Percentiles rank a stretch among this genome's conserved stretches.
phyloP scores from a whole-genome alignment of 1,140 invertebrate genomes.

The Drosophila suzukii region DNA sequence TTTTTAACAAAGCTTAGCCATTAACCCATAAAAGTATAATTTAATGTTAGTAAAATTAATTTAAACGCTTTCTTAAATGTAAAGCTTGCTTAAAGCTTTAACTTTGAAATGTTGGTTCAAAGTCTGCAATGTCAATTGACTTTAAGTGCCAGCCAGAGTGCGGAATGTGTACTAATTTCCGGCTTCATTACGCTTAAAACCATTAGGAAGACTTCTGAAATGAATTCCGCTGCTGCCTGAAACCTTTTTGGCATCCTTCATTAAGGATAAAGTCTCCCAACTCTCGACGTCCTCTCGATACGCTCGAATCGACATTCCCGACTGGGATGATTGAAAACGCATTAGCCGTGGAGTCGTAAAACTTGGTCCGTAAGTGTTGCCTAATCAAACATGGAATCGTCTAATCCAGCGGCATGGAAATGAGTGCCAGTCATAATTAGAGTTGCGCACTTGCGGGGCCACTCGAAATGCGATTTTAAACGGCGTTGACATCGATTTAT shows the following conservation, averaged over 20 bases:
- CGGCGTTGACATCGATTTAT: constrained; percentile 73
- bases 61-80: too few relatives aligned
- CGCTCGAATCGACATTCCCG: constrained; percentile 32
- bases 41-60: too few relatives aligned
- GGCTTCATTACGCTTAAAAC: constrained; percentile 75
- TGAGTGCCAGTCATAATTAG: constrained; percentile 56
- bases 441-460: constrained; percentile 45
- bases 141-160: constrained; percentile 82
- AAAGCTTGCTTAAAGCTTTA: too few relatives aligned
- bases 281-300: constrained; percentile 18
- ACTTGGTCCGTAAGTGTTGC: constrained; percentile 36
- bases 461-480: constrained; percentile 68
- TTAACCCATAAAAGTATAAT: too few relatives aligned
- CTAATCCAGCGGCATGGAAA: constrained; percentile 11
- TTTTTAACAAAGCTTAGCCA: too few relatives aligned
- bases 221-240: constrained; percentile 33
- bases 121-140: neutral
- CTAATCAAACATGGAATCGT: constrained; percentile 56
- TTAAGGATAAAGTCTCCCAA: constrained; percentile 41
- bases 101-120: neutral
- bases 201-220: constrained; percentile 75
- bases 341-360: constrained; percentile 23
- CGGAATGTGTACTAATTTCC: constrained; percentile 77
- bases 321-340: constrained; percentile 47
- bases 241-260: constrained; percentile 38